Evolutionary conservation across 1,140 invertebrate genomes (phyloP).

Genomic region (Orius insidiosus): DNA sequence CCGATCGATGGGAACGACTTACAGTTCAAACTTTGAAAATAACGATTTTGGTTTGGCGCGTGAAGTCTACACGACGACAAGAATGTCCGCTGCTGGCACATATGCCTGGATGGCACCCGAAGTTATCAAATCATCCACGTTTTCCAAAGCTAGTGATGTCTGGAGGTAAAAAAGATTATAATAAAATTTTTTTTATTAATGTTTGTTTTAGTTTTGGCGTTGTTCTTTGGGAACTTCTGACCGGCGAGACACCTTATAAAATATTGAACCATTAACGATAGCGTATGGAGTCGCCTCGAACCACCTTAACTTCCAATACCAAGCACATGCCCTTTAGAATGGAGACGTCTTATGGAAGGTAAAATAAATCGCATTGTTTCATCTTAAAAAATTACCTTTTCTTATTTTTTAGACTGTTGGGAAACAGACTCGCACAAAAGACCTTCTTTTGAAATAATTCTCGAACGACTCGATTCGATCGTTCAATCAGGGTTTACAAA

Average conservation of each 20-base stretch:
- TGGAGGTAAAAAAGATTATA: constrained; percentile 62
- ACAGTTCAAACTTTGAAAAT: constrained; percentile 84
- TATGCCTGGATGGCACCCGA: constrained; percentile 99
- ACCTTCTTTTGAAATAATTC: constrained; percentile 68
- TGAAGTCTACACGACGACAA: constrained; percentile 87
- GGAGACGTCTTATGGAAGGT: constrained; percentile 88
- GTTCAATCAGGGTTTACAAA: constrained; percentile 75
- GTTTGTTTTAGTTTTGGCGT: constrained; percentile 64
- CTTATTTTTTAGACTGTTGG: constrained; percentile 65
- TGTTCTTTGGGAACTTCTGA: constrained; percentile 88
- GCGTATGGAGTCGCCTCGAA: constrained; percentile 93
- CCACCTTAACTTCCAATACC: constrained; percentile 88
- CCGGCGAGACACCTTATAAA: constrained; percentile 95
- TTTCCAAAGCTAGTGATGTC: constrained; percentile 89
- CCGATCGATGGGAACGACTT: constrained; percentile 68
- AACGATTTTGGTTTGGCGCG: constrained; percentile 89
- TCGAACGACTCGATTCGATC: constrained; percentile 61
- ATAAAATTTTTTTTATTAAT: not conserved
- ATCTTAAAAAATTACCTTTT: constrained; percentile 5
- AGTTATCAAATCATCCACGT: constrained; percentile 81
- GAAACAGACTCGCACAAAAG: constrained; percentile 72
- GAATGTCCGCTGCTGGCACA: constrained; percentile 92
- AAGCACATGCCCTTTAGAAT: constrained; percentile 77
- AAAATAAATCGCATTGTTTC: constrained; percentile 21
- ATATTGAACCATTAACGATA: constrained; percentile 84